Base-by-base conservation (phyloP, 2,888 invertebrate species). In the Exephanes ischioxanthus region DNA sequence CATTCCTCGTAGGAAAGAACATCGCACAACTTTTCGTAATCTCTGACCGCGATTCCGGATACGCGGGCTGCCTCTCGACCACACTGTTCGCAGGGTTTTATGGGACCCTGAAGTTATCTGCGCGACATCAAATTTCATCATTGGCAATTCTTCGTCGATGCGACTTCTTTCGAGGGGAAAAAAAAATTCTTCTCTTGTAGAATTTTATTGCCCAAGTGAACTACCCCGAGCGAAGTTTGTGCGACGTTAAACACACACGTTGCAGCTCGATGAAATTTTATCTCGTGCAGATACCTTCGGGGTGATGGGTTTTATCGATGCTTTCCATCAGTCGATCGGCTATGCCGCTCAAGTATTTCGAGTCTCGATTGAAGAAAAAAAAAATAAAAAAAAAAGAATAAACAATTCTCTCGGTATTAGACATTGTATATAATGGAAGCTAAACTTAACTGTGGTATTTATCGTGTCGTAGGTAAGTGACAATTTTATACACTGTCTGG, bases 401-500 rank as follows among this genome's bases (percentile, higher is more conserved):
- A 71, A 70, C 66, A 73, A 58, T 84, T 84, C 77, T 87, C 83
- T 86, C 77, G 86, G 76, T 87, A 82, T 88, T 87, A 87, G 84
- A 86, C 63, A 87, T 87, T 88, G 88, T 88, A 89, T 84, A 88
- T 89, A 89, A 86, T 83, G 75, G 81, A 84, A 86, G 81, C 83
- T 88, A 87, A 80, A 88, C 81, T 88, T 88, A 88, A 87, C 78
- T 89, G 88, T 89, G 87, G 88, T 88, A 89, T 88, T 87, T 89
- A 89, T 89, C 85, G 80, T 86, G 85, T 88, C 81, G 87, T 89
- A 81, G 87, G 76, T 88, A 88, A 88, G 88, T 86, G 88, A 88
- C 84, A 85, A 88, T 89, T 90, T 90, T 89, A 89, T 90, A 89
- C 87, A 87, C 86, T 87, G 83, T 89, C 87, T 87, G 87, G 86